phyloP scores from a whole-genome alignment of 2,113 vertebrate species.

The Lagopus muta region DNA sequence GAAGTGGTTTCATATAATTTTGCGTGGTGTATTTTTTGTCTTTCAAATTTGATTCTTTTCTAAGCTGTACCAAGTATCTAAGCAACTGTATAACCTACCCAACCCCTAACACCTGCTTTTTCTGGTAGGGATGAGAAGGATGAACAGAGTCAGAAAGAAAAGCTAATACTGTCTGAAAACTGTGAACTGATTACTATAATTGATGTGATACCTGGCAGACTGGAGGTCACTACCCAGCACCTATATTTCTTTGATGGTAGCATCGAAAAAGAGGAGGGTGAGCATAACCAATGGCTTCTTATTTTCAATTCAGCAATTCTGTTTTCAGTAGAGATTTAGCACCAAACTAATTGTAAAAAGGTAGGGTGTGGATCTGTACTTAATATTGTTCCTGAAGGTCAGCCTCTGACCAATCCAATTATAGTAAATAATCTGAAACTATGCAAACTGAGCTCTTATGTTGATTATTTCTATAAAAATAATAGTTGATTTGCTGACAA shows the following conservation, averaged over 20 bases:
- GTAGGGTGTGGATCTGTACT: not conserved
- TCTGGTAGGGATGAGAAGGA: constrained; percentile 86
- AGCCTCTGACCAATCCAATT: not conserved
- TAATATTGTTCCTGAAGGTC: not conserved
- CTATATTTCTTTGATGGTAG: constrained; percentile 95
- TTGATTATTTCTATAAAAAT: not conserved
- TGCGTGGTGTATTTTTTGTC: not conserved
- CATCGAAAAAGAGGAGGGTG: constrained; percentile 95
- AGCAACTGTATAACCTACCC: not conserved
- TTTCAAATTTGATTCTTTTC: not conserved
- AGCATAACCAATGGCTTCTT: not conserved
- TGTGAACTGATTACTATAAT: constrained; percentile 94
- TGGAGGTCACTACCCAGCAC: constrained; percentile 95
- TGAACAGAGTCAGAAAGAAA: constrained; percentile 93
- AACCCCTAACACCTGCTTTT: constrained; percentile 5
- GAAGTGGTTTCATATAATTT: not conserved
- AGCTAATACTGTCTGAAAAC: constrained; percentile 90
- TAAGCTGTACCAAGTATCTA: not conserved
- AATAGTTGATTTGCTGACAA: not conserved
- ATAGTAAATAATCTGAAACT: not conserved
- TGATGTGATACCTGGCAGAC: constrained; percentile 90
- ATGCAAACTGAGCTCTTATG: not conserved
- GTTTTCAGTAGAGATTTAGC: not conserved
- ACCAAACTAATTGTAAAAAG: not conserved
- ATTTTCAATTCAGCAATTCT: not conserved